These are phyloP conservation scores for Zeugodacus cucurbitae DNA, from an alignment of 1,140 invertebrate genomes.

Conservation along the genomic window DNA sequence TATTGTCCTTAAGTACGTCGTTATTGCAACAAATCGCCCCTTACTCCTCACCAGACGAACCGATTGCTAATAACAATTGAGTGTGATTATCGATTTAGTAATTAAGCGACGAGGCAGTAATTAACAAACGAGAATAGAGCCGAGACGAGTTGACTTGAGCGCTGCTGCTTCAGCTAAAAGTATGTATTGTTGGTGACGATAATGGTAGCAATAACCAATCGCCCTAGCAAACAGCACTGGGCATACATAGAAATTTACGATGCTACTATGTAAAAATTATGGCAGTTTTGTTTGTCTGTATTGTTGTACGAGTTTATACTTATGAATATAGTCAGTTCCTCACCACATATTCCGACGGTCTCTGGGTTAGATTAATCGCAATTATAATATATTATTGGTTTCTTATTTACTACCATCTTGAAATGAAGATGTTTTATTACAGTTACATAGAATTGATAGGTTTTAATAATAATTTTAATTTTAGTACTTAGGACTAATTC, in stretches of 20 bases:
- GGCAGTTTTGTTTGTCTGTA: background rate
- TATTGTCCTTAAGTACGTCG: background rate
- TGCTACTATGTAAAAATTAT: background rate
- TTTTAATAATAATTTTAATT: no score
- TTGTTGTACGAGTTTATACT: no score
- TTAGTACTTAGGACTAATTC: no score
- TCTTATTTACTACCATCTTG: no score
- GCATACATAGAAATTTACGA: background rate
- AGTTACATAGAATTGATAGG: no score
- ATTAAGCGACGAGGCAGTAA: constrained; percentile 31
- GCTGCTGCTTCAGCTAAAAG: background rate
- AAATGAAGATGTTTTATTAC: no score
- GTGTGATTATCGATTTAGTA: constrained; percentile 37
- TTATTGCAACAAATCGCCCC: background rate
- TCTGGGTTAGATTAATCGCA: background rate
- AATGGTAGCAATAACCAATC: constrained; percentile 7
- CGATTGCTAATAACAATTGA: constrained; percentile 13
- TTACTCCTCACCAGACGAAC: background rate
- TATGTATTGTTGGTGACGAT: constrained; percentile 13
- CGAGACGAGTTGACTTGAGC: background rate
- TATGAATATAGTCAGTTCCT: no score
- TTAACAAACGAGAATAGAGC: background rate
- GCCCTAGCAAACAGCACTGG: background rate
- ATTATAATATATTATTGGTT: no score
- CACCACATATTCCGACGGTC: background rate